A percentile compares a stretch with the other conserved stretches of the same genome.
Conservation (phyloP, 1,140 invertebrate genomes). For the Gonioctena quinquepunctata region DNA sequence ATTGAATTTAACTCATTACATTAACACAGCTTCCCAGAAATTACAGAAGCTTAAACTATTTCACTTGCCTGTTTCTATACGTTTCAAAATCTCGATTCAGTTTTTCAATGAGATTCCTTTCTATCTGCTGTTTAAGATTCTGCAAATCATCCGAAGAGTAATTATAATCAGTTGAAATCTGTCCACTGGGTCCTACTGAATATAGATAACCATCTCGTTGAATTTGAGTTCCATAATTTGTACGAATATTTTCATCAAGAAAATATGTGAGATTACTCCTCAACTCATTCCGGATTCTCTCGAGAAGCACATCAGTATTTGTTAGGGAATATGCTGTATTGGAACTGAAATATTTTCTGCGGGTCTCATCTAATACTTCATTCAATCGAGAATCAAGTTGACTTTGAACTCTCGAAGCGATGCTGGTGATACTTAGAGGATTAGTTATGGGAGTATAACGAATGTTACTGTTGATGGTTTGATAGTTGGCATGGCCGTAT, state of each 20-base stretch:
- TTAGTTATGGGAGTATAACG: slow-evolving; percentile 35
- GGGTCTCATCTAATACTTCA: slow-evolving; percentile 31
- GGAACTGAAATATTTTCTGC: slow-evolving; percentile 33
- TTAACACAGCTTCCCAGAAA: too few species aligned
- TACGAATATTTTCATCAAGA: slow-evolving; percentile 41
- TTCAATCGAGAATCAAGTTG: slow-evolving; percentile 38
- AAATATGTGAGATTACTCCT: slow-evolving; percentile 42
- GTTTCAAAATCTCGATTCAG: slow-evolving; percentile 38
- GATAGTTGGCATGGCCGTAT: not conserved
- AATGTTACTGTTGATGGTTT: slow-evolving; percentile 1
- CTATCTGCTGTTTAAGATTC: slow-evolving; percentile 45
- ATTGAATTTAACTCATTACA: too few species aligned
- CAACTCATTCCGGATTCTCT: slow-evolving; percentile 40
- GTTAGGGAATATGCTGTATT: slow-evolving; percentile 14
- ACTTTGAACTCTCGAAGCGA: slow-evolving; percentile 41
- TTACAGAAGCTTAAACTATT: too few species aligned
- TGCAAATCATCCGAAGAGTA: slow-evolving; percentile 45
- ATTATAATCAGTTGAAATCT: slow-evolving; percentile 34
- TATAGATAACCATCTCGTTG: slow-evolving; percentile 40
- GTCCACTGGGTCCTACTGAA: slow-evolving; percentile 20
- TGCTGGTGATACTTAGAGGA: slow-evolving; percentile 37
- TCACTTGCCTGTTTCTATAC: slow-evolving; percentile 23
- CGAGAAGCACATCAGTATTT: slow-evolving; percentile 30
- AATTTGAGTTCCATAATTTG: slow-evolving; percentile 41
- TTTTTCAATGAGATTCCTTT: slow-evolving; percentile 45